These are phyloP conservation scores for Lithobates sylvaticus DNA, from an alignment of 2,797 vertebrate genomes.

Conservation along the genomic window DNA sequence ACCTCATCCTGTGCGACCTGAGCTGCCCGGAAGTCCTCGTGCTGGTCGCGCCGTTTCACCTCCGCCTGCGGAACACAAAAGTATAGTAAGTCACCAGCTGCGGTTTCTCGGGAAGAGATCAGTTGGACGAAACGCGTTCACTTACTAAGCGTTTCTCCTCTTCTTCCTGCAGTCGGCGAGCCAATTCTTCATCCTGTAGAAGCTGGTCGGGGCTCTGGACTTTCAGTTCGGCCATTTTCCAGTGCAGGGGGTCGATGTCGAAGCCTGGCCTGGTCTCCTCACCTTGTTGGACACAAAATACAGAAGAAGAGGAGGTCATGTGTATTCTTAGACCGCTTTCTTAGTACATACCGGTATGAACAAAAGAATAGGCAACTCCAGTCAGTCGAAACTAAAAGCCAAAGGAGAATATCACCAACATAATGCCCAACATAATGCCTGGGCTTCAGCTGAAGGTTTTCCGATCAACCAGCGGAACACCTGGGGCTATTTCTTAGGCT, in stretches of 20 bases:
- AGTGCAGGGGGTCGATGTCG: not conserved
- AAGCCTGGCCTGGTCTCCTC: not conserved
- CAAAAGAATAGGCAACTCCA: too few species aligned
- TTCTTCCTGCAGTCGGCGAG: constrained; percentile 77
- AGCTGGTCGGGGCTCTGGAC: constrained; percentile 77
- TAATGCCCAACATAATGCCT: too few species aligned
- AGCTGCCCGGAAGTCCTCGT: constrained; percentile 77
- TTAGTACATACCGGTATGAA: too few species aligned
- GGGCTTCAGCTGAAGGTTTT: too few species aligned
- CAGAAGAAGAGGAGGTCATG: not conserved
- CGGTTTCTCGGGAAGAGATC: not conserved
- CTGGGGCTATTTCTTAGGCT: too few species aligned
- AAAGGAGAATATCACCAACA: too few species aligned
- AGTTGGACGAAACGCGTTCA: not conserved
- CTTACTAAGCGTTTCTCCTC: constrained; percentile 12
- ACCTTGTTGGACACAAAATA: constrained; percentile 1
- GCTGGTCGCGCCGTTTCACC: constrained; percentile 63
- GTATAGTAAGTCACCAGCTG: not conserved
- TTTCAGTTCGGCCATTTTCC: constrained; percentile 67
- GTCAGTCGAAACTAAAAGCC: too few species aligned
- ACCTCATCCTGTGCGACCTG: constrained; percentile 85
- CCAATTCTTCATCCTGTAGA: constrained; percentile 78
- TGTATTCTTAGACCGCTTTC: too few species aligned
- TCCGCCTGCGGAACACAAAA: constrained; percentile 44
- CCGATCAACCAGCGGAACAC: too few species aligned